Conservation (phyloP, 2,888 invertebrate species). For the Brachylomia viminalis region DNA sequence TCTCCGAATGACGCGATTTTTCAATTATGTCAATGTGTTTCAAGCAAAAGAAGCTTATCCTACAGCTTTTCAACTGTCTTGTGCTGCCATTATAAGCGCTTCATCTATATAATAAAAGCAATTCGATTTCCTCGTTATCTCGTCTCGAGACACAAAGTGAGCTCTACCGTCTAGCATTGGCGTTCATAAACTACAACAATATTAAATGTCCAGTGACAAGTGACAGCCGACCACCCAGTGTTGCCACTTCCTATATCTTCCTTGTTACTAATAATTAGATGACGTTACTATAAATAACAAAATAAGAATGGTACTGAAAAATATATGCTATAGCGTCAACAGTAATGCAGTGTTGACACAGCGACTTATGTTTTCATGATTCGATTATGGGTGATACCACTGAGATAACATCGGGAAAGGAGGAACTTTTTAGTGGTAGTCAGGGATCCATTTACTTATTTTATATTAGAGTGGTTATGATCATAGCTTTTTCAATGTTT, state of each 20-base stretch:
- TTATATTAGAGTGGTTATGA: not conserved
- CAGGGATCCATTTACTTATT: not conserved
- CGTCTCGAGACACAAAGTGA: not conserved
- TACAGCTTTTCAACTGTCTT: not conserved
- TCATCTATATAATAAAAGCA: not conserved
- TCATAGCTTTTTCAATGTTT: not conserved
- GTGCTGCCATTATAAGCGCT: not conserved
- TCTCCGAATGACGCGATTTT: not conserved
- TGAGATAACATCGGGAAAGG: not conserved
- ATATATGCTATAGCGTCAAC: no score
- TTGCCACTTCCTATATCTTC: not conserved
- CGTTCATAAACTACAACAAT: not conserved
- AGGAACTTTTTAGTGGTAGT: not conserved
- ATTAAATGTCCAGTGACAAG: not conserved
- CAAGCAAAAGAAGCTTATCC: not conserved
- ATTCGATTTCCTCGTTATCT: not conserved
- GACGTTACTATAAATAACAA: no score
- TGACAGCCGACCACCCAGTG: not conserved
- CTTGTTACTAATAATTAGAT: not conserved
- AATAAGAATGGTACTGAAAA: no score
- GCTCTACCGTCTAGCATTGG: not conserved
- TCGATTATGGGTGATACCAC: not conserved
- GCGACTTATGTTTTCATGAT: not conserved
- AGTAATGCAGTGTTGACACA: no score
- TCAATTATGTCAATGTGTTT: not conserved